These are phyloP conservation scores for Crypturellus tataupa DNA, from an alignment of 2,797 vertebrate genomes.

Conservation along the genomic window DNA sequence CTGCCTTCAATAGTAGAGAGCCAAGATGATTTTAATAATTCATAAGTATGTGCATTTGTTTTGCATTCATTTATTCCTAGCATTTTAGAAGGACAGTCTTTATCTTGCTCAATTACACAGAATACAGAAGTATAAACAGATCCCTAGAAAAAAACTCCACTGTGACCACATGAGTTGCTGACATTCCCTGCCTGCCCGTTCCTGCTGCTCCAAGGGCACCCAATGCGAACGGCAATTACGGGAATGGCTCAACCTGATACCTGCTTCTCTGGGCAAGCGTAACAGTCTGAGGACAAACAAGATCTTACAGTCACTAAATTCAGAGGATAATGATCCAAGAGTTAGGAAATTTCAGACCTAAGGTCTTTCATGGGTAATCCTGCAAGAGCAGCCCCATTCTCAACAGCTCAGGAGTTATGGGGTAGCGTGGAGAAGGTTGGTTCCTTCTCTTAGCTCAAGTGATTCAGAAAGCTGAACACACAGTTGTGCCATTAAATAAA, in stretches of 20 bases:
- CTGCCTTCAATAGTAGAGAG: neutral
- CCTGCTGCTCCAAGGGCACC: neutral
- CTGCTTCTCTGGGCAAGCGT: neutral
- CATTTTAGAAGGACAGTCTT: neutral
- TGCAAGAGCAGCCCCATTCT: neutral
- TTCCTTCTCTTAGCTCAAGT: neutral
- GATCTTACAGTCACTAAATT: neutral
- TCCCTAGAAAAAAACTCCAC: neutral
- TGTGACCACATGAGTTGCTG: neutral
- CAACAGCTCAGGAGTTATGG: neutral
- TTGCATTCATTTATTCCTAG: neutral
- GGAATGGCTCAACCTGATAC: neutral
- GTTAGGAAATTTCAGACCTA: neutral
- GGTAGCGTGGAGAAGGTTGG: accelerated
- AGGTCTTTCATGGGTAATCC: neutral
- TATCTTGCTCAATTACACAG: neutral
- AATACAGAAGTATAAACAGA: neutral
- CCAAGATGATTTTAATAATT: constrained; percentile 4
- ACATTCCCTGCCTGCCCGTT: neutral
- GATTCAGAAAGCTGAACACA: neutral
- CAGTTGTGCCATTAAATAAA: neutral
- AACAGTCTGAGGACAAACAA: neutral
- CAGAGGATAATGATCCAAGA: neutral
- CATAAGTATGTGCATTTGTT: neutral
- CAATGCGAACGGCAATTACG: neutral